These are phyloP conservation scores for Hyles euphorbiae DNA, from an alignment of 1,140 invertebrate genomes.

Conservation along the genomic window DNA sequence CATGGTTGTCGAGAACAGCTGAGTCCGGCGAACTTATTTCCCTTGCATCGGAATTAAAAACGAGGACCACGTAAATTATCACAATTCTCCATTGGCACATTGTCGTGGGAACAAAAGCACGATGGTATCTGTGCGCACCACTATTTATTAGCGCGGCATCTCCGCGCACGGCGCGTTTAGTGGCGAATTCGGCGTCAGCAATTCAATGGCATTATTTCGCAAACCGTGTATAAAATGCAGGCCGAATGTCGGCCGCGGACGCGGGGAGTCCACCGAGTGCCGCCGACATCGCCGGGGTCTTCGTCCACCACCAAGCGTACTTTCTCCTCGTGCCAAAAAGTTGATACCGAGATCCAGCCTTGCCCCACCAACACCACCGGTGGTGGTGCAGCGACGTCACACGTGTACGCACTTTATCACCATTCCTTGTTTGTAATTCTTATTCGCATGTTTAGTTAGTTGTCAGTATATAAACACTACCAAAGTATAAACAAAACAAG, in stretches of 20 bases:
- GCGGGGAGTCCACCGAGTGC: conserved; percentile 50
- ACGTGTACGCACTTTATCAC: conserved; percentile 3
- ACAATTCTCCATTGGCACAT: conserved; percentile 69
- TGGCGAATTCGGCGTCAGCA: conserved; percentile 45
- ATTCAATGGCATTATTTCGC: conserved; percentile 67
- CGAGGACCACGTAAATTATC: conserved; percentile 57
- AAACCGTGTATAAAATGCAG: conserved; percentile 45
- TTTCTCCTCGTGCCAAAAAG: conserved; percentile 66
- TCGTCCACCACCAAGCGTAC: conserved; percentile 60
- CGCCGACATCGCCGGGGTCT: conserved; percentile 35
- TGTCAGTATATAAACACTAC: too few species aligned
- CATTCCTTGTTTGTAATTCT: neutral
- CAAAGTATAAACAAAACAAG: too few species aligned
- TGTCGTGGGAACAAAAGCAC: conserved; percentile 40
- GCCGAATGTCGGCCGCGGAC: conserved; percentile 63
- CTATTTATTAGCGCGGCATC: conserved; percentile 67
- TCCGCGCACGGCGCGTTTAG: conserved; percentile 46
- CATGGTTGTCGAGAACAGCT: conserved; percentile 47
- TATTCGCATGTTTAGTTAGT: too few species aligned
- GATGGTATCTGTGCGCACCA: conserved; percentile 35
- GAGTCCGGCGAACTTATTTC: conserved; percentile 42
- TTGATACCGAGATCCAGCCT: conserved; percentile 39
- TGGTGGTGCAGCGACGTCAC: conserved; percentile 7
- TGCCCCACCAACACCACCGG: conserved; percentile 37
- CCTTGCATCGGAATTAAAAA: conserved; percentile 32